Percentiles rank a stretch among this genome's conserved stretches.
These are phyloP conservation scores for Monodelphis domestica DNA, from an alignment of 2,797 vertebrate species.

Conservation along the genomic window DNA sequence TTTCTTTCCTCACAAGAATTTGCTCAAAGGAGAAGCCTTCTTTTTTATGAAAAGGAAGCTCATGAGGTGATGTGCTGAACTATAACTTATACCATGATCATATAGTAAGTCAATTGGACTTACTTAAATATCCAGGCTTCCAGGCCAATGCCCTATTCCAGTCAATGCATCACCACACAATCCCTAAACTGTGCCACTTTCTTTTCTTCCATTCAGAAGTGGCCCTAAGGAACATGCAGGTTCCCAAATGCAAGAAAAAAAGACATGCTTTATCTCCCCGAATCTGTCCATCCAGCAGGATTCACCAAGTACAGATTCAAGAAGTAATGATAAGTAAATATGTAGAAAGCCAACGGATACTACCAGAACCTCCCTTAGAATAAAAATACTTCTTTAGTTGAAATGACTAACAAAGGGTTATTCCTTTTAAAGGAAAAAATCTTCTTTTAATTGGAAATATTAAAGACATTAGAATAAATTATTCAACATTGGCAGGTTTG, in stretches of 20 bases:
- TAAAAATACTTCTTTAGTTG: not conserved
- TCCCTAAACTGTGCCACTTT: not conserved
- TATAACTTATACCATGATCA: not conserved
- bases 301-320: not conserved
- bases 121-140: not conserved
- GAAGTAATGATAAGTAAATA: not conserved
- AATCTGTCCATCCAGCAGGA: not conserved
- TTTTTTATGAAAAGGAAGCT: not conserved
- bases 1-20: not conserved
- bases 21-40: not conserved
- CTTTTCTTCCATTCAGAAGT: not conserved
- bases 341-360: not conserved
- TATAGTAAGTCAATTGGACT: not conserved
- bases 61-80: not conserved
- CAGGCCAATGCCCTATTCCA: not conserved
- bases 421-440: not conserved
- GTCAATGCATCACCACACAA: not conserved
- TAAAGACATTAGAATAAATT: not conserved
- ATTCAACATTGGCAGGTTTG: not conserved
- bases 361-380: not conserved
- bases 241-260: not conserved
- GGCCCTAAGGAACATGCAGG: not conserved
- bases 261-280: not conserved
- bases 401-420: not conserved
- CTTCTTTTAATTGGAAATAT: slow-evolving; percentile 6